Conservation (phyloP, 2,797 vertebrate species). For the Trachurus trachurus region DNA sequence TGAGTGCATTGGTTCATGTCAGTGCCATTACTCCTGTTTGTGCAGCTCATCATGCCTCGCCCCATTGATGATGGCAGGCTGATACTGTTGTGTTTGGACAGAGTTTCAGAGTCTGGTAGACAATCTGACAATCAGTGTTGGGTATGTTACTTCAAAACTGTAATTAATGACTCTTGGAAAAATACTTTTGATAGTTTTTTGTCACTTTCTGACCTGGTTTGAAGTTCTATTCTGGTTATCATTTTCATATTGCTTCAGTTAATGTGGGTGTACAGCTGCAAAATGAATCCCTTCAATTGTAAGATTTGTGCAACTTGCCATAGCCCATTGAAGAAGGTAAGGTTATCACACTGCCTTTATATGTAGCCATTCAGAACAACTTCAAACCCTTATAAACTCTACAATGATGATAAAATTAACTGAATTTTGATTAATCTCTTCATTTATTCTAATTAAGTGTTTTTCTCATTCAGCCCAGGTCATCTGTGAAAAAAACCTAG, state of each 20-base stretch:
- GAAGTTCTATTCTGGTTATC: too few species aligned
- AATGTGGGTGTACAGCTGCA: not conserved
- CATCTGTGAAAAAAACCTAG: not conserved
- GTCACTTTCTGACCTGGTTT: too few species aligned
- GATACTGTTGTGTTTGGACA: too few species aligned
- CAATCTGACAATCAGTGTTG: not conserved
- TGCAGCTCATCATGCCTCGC: too few species aligned
- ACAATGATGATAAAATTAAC: not conserved
- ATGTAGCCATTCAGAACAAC: not conserved
- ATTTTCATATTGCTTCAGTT: not conserved
- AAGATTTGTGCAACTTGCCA: not conserved
- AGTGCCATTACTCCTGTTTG: not conserved
- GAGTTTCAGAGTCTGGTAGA: not conserved
- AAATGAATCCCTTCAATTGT: not conserved
- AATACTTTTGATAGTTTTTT: too few species aligned
- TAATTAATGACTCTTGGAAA: not conserved
- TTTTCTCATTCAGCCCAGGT: not conserved
- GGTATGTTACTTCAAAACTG: not conserved
- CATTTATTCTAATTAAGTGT: too few species aligned
- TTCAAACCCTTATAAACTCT: not conserved
- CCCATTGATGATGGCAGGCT: too few species aligned
- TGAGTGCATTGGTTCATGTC: not conserved
- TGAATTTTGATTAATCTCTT: too few species aligned
- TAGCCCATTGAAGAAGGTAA: not conserved
- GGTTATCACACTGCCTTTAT: not conserved